These are phyloP conservation scores for Genyomyrus donnyi DNA, from an alignment of 2,113 vertebrate genomes.

Conservation along the genomic window DNA sequence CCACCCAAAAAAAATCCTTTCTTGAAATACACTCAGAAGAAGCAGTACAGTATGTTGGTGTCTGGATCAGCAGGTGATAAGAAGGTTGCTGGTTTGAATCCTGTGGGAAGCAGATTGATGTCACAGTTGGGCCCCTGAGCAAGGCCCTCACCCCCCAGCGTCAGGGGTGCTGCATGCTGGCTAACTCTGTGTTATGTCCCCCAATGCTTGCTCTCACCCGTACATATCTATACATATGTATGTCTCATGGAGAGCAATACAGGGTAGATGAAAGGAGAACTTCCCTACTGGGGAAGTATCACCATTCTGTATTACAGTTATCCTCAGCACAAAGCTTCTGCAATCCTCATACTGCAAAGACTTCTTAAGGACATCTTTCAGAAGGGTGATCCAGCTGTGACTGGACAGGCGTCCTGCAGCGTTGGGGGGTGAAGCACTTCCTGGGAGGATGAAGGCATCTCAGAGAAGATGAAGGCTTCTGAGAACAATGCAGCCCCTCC, in stretches of 20 bases:
- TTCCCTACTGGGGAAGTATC: background rate
- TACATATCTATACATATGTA: background rate
- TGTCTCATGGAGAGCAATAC: background rate
- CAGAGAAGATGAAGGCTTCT: background rate
- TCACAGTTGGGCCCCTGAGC: background rate
- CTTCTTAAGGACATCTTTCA: slow-evolving; percentile 31
- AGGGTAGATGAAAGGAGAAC: background rate
- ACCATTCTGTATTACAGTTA: background rate
- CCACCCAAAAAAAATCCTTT: slow-evolving; percentile 28
- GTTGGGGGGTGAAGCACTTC: background rate
- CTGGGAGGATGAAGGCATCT: background rate
- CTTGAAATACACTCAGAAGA: slow-evolving; percentile 15
- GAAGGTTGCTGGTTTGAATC: background rate
- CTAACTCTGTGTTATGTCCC: background rate
- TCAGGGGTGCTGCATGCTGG: background rate
- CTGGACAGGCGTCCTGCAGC: background rate
- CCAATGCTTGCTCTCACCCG: background rate
- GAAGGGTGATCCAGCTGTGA: slow-evolving; percentile 26
- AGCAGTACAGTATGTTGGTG: slow-evolving; percentile 33
- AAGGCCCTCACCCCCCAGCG: background rate
- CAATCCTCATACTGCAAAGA: slow-evolving; percentile 8
- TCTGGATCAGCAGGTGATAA: background rate
- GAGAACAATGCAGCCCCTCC: background rate
- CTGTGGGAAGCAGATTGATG: background rate
- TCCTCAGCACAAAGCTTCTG: slow-evolving; percentile 12